Percentiles rank a stretch among this genome's conserved stretches.
Conservation (phyloP, 2,113 vertebrate species). For the Centropristis striata region DNA sequence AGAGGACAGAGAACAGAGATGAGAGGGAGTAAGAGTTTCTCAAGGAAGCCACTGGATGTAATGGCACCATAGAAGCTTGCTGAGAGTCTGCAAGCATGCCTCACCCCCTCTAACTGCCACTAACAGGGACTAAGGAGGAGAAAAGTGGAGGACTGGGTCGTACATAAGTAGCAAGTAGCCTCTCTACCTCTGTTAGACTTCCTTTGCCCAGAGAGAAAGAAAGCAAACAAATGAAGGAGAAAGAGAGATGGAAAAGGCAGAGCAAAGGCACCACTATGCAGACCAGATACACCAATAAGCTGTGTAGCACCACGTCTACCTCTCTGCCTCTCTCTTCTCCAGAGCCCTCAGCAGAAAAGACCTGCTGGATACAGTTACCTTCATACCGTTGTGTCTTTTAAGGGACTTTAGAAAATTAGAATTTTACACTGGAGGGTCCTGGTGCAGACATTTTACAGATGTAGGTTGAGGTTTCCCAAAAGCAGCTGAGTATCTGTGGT, state of each 20-base stretch:
- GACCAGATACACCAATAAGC: conserved; percentile 48
- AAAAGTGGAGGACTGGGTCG: conserved; percentile 36
- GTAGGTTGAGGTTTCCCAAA: conserved; percentile 55
- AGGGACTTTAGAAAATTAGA: conserved; percentile 55
- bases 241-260: conserved; percentile 53
- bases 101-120: conserved; percentile 18
- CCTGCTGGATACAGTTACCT: conserved; percentile 43
- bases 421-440: conserved; percentile 83
- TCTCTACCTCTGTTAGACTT: conserved; percentile 66
- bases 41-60: conserved; percentile 59
- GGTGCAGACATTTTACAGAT: conserved; percentile 60
- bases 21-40: conserved; percentile 38
- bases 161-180: conserved; percentile 49
- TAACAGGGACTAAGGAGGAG: conserved; percentile 23
- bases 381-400: conserved; percentile 40
- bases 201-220: conserved; percentile 43
- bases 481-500: conserved; percentile 23
- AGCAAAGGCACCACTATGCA: conserved; percentile 43
- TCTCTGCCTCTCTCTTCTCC: conserved; percentile 65
- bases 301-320: conserved; percentile 67
- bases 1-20: conserved; percentile 12
- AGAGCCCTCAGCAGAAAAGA: conserved; percentile 58
- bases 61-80: conserved; percentile 36
- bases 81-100: conserved; percentile 26
- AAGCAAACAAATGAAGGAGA: conserved; percentile 21